Conservation (phyloP, 2,888 invertebrate genomes). For the Atherix ibis region DNA sequence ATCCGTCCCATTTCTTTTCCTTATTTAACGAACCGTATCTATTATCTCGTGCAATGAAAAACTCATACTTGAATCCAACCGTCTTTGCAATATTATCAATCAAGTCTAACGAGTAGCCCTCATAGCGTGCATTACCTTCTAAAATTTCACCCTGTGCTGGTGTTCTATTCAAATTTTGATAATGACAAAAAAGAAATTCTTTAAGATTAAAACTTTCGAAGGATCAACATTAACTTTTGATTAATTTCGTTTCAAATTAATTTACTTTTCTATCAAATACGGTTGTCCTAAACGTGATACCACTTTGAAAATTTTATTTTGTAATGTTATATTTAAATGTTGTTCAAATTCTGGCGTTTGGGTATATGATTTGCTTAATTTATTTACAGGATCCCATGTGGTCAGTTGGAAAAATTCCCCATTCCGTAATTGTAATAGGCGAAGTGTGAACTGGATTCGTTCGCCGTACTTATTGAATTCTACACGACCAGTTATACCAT, state of each 20-base stretch:
- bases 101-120: conserved; percentile 38
- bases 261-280: conserved; percentile 3
- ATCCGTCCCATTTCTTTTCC: conserved; percentile 14
- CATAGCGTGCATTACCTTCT: conserved; percentile 35
- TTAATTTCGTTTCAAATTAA: no score
- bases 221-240: no score
- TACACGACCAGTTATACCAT: conserved; percentile 20
- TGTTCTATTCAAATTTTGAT: conserved; percentile 18
- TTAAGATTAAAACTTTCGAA: no score
- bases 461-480: conserved; percentile 41
- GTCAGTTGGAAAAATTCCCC: conserved; percentile 39
- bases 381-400: conserved; percentile 28
- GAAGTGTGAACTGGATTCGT: conserved; percentile 46
- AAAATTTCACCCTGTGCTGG: conserved; percentile 40
- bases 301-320: conserved; percentile 16
- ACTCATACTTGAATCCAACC: conserved; percentile 18
- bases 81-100: conserved; percentile 33
- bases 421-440: conserved; percentile 48
- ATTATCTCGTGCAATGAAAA: conserved; percentile 14
- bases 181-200: background rate
- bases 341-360: no score
- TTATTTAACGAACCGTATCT: conserved; percentile 12
- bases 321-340: conserved; percentile 27
- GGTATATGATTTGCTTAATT: conserved; percentile 17
- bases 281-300: conserved; percentile 6